Base-by-base conservation (phyloP, 64 coral and sea anemone genomes). In the Porites australiensis region DNA sequence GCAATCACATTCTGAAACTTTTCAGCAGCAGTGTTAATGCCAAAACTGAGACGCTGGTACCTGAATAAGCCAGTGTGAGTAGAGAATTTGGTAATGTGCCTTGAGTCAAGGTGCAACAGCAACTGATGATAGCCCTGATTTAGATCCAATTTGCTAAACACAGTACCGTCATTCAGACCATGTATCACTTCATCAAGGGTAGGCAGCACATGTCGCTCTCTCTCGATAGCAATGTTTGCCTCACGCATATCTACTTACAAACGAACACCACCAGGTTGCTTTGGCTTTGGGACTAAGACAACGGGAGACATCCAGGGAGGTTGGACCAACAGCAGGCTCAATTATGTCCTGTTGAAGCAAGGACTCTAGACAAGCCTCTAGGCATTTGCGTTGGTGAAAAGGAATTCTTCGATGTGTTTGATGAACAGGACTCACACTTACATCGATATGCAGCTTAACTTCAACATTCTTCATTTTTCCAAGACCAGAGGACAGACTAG, bases 391-490 rank as follows among this genome's bases (percentile, higher is more conserved):
- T 59, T 61, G 46, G 52, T 75, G 86, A 75, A 88, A 76, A 11
- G 50, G 86, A 46, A 88, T 85, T 75, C 70, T 74, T 82, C 66
- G 53, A 21, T 90, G 87, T 0, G 22, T 50, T 66, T 94, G 93
- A 70, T 55, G 21, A 43, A 94, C 58, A 18, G 87, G 79, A 57
- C 75, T 83, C 49, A 67, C 79, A 86, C 14, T 74, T 66, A 66
- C 81, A 77, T 92, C 53, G 18, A 92, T 92, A n/a, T 92, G 81
- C 44, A 87, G 51, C 27, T 87, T 93, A 27, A 93, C 84, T 77
- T 88, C n/a, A 50, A 87, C 58, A 88, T 88, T 74, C 23, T 83
- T 87, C 83, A 92, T 83, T 61, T 85, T 92, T 83, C 90, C 90
- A n/a, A 92, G 90, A 48, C 80, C 90, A 92, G 46, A 63, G 22